Evolutionary conservation across 2,113 vertebrate species (phyloP).

Genomic region (Oxygymnocypris stewartii): DNA sequence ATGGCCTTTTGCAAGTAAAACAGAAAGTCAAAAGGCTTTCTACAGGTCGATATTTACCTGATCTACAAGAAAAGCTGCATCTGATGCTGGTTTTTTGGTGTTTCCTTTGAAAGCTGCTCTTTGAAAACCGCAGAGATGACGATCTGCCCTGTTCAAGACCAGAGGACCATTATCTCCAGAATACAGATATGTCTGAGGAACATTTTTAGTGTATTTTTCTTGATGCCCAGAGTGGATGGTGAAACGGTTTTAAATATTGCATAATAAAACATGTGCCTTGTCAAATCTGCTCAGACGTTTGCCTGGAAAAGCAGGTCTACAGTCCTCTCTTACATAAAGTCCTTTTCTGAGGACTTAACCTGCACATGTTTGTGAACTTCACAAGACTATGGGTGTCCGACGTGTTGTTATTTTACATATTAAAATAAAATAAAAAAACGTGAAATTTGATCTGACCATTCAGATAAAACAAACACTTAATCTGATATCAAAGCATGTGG

Average conservation of each 20-base stretch:
- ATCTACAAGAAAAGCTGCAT: not conserved
- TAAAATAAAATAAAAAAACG: not conserved
- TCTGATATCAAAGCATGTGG: not conserved
- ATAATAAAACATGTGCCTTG: conserved; percentile 9
- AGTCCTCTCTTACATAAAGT: not conserved
- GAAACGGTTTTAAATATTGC: conserved; percentile 4
- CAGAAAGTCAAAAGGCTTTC: not conserved
- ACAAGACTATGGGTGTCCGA: not conserved
- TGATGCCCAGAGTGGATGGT: not conserved
- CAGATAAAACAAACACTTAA: not conserved
- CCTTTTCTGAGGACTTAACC: not conserved
- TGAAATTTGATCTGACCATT: not conserved
- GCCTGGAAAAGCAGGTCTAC: not conserved
- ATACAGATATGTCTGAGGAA: not conserved
- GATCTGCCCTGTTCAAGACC: not conserved
- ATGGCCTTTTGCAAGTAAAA: not conserved
- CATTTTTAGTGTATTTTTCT: not conserved
- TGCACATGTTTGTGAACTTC: not conserved
- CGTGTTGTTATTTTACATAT: not conserved
- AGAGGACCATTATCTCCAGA: conserved; percentile 15
- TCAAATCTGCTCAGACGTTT: conserved; percentile 6
- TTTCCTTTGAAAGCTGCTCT: not conserved
- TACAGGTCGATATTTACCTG: not conserved
- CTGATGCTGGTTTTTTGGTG: not conserved
- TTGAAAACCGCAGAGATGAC: not conserved